Evolutionary conservation across 2,113 vertebrate species (phyloP).

Genomic region (Cnemophilus loriae): DNA sequence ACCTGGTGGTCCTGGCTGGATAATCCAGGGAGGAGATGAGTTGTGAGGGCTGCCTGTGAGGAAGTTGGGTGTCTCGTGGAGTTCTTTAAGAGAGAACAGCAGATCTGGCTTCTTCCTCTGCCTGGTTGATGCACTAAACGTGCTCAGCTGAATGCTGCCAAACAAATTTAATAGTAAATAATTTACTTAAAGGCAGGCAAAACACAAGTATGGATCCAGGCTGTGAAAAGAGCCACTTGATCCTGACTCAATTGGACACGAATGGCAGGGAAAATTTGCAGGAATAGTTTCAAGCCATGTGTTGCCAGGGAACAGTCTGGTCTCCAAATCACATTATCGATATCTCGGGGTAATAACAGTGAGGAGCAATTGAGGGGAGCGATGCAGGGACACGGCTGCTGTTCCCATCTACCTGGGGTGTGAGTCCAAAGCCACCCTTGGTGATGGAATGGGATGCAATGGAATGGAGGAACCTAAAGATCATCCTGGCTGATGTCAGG

Average conservation of each 20-base stretch:
- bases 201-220: background rate
- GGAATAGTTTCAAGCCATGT: slow-evolving; percentile 35
- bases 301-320: slow-evolving; percentile 66
- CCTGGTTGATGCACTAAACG: background rate
- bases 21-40: background rate
- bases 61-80: fast-evolving
- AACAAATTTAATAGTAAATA: background rate
- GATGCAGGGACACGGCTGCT: slow-evolving; percentile 27
- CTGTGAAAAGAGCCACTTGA: slow-evolving; percentile 57
- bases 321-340: slow-evolving; percentile 49
- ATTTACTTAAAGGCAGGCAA: slow-evolving; percentile 19
- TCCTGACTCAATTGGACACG: slow-evolving; percentile 10
- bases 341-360: background rate
- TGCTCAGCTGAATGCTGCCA: background rate
- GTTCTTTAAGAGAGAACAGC: background rate
- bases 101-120: background rate
- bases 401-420: background rate
- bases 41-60: background rate
- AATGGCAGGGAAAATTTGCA: slow-evolving; percentile 57
- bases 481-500: fast-evolving
- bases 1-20: background rate
- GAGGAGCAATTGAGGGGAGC: background rate
- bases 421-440: background rate
- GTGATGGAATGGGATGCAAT: background rate
- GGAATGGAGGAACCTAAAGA: background rate